Evolutionary conservation across 2,113 vertebrate species (phyloP), one percentile per base, ranked within the genome.

Genomic region (Sterna hirundo): DNA sequence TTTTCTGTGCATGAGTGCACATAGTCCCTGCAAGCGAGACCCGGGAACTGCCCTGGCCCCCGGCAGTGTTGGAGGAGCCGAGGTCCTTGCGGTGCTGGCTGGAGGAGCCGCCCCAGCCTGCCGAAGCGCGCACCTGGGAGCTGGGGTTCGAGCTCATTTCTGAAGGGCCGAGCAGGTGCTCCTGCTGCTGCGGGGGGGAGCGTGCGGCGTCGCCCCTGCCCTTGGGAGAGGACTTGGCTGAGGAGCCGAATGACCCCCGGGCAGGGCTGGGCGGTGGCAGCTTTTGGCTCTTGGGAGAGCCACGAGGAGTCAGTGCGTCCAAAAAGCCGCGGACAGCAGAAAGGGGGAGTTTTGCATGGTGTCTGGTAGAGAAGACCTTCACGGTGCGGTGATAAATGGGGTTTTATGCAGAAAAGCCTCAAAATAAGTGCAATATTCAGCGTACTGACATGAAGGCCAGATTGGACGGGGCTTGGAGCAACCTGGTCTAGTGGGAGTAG

Each of bases 121-220:
- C 27, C 51, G 2, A 7, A 4, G 17, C 0, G 22, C 55, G 3
- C 26, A 1, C 27, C 1, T 4, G 26, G 40, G 13, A 13, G 19
- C 8, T 7, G 54, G 40, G 40, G 4, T 46, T 10, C 15, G 16
- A 9, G 25, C 40, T 36, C 27, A 1, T 7, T 21, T 44, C 29
- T 2, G 32, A 6, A 26, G n/a, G 2, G 9, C 6, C 2, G 9
- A 7, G 61, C 15, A 4, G 10, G 29, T 20, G 61, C 34, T 47
- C 34, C 25, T 12, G 1, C 13, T 10, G 76, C 75, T 6, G 46
- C 21, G 9, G 58, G 58, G 46, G 58, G 27, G 25, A 21, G 74
- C 9, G 13, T 9, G 22, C 4, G 13, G 47, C 76, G 1, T 20
- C 5, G 23, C 22, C 4, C 29, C 36, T 11, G 60, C 61, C 5